Evolutionary conservation across 92 coral and sea anemone species (phyloP), one percentile per base, ranked within the genome.

Genomic region (Paragorgia papillata): DNA sequence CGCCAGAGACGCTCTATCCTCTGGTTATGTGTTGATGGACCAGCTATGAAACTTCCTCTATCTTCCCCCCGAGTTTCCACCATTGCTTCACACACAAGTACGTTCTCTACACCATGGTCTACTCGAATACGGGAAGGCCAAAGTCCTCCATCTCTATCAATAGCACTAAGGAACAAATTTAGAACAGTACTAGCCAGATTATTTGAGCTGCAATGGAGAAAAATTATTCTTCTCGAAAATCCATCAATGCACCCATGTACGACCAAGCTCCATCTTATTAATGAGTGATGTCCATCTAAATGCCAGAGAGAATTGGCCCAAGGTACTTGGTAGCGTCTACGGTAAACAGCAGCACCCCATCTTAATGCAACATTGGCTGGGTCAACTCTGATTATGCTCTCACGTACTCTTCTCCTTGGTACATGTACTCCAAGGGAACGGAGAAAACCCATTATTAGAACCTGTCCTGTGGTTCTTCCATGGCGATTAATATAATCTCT

Each of bases 381-480:
- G 68, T 80, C 79, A 17, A 68, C 70, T 39, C 71, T 27, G 54
- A 54, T 44, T 25, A 68, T 55, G 35, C 53, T 51, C 12, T 22
- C 77, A 28, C 77, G 19, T 44, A 80, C 37, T 68, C 77, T 71
- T 34, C 77, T 29, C 28, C 63, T 57, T 25, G 9, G 66, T 60
- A 60, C 8, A 31, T 60, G 85, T 22, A 79, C 27, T 32, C 87
- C 85, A 6, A 85, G 61, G 4, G 85, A 80, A 1, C 43, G 37
- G 64, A 80, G 69, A 34, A 77, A 79, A n/a, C 87, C 87, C 18
- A 85, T 34, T 79, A 87, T 79, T 7, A 79, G 51, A 10, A 85
- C 80, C 55, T 82, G 82, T 31, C 94, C 89, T 40, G 87, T 88
- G 28, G 86, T 76, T 15, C 61, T 41, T 20, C 92, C 90, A 82